Evolutionary conservation across 2,888 invertebrate species (phyloP), one percentile per base, ranked within the genome.

Genomic region (Drosophila rellima): DNA sequence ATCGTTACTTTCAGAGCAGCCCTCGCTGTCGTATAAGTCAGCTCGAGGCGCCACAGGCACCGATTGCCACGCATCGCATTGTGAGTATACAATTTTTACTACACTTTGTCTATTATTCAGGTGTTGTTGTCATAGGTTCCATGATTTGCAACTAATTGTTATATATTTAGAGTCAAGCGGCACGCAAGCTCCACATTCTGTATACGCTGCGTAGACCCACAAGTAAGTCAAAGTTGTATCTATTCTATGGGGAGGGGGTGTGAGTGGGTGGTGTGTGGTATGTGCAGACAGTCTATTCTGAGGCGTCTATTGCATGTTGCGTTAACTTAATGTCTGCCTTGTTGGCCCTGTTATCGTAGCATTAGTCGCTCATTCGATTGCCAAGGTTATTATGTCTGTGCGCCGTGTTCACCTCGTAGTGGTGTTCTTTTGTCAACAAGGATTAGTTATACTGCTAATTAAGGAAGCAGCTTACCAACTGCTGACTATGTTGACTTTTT

Each of bases 81-180:
- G 61, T 37, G 26, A 52, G 55, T 52, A 60, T 60, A 57, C 57
- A 65, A 66, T 74, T 74, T 81, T 76, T 71, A 75, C 50, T 74
- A 70, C 35, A 39, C 69, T 66, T 52, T 63, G 70, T 70, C 65
- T 68, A 78, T 72, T 78, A 60, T 70, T 72, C 55, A 78, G 79
- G 86, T 89, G 86, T 85, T 89, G 78, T 88, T 89, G 89, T 89
- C 89, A 85, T 82, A 85, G 80, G 79, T 63, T 79, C 47, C 78
- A 66, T 73, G 78, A 82, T 70, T 78, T 65, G 72, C 54, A 67
- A 74, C 83, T 89, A 87, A 82, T 90, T 88, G 88, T 74, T 88
- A 68, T 70, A 74, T 76, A 80, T 89, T 90, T 80, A 88, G 76
- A 70, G 68, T 67, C 75, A 50, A 57, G 68, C 78, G 56, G 59